These are phyloP conservation scores for Melospiza melodia DNA, from an alignment of 2,113 vertebrate genomes.

Conservation along the genomic window DNA sequence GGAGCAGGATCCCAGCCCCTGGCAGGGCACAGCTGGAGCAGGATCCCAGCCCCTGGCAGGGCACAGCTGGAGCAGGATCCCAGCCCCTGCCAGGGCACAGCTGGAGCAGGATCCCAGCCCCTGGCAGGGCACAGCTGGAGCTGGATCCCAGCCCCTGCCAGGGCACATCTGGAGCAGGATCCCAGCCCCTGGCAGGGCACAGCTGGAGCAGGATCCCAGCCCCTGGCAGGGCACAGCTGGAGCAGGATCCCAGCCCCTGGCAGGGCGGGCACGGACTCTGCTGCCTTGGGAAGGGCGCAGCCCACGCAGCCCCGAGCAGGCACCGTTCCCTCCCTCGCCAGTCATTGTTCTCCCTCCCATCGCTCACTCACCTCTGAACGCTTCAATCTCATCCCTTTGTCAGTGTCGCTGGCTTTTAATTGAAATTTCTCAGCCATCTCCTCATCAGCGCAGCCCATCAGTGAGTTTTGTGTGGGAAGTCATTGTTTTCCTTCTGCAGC, in stretches of 20 bases:
- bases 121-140: too few relatives aligned
- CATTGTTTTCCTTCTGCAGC: conserved; percentile 46
- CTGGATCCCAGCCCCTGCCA: too few relatives aligned
- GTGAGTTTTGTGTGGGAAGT: conserved; percentile 40
- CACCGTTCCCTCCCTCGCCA: not conserved
- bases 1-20: too few relatives aligned
- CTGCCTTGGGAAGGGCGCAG: not conserved
- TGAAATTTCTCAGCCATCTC: conserved; percentile 58
- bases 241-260: not conserved
- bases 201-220: too few relatives aligned
- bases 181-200: too few relatives aligned
- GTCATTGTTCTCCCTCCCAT: conserved; percentile 29
- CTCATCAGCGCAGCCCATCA: conserved; percentile 26
- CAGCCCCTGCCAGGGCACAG: too few relatives aligned
- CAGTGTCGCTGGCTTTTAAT: conserved; percentile 37
- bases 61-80: too few relatives aligned
- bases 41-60: not conserved
- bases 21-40: not conserved
- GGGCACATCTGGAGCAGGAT: too few relatives aligned
- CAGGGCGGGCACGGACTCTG: not conserved
- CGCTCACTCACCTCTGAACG: conserved; percentile 24
- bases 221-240: not conserved
- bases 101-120: too few relatives aligned
- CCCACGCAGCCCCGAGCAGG: conserved; percentile 29
- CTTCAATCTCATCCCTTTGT: conserved; percentile 42